These are phyloP conservation scores for Drosophila cardini DNA, from an alignment of 1,140 invertebrate genomes.

Conservation along the genomic window DNA sequence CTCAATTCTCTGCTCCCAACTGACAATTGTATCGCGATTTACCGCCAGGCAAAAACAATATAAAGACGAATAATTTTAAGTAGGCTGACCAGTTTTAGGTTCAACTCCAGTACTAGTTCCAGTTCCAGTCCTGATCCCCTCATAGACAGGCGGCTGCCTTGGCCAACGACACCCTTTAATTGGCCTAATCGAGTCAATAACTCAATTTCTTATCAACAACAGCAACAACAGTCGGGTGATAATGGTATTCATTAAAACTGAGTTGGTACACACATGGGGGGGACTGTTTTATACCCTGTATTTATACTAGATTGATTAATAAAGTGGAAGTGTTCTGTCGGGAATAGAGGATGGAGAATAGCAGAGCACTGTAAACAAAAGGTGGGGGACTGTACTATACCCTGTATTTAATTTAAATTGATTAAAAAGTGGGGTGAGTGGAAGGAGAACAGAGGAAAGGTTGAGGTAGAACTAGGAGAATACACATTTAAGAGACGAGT, in stretches of 20 bases:
- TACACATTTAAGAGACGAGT: too few relatives aligned
- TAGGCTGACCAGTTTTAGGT: constrained; percentile 25
- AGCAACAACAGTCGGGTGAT: constrained; percentile 37
- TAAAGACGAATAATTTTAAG: constrained; percentile 37
- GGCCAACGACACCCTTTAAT: constrained; percentile 71
- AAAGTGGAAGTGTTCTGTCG: too few relatives aligned
- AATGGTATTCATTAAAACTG: constrained; percentile 51
- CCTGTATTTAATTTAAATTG: too few relatives aligned
- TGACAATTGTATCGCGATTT: constrained; percentile 80
- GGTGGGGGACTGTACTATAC: too few relatives aligned
- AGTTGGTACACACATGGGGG: background rate
- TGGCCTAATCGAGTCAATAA: constrained; percentile 76
- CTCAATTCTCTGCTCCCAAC: constrained; percentile 34
- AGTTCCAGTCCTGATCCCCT: background rate
- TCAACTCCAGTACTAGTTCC: background rate
- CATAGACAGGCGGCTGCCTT: constrained; percentile 8
- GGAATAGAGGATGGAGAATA: too few relatives aligned
- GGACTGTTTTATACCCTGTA: constrained; percentile 4
- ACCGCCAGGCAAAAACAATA: constrained; percentile 65
- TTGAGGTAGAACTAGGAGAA: too few relatives aligned
- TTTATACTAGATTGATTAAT: background rate
- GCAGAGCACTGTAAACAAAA: too few relatives aligned
- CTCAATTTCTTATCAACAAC: constrained; percentile 75
- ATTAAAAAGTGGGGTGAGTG: too few relatives aligned
- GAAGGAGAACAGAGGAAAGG: too few relatives aligned